A percentile compares a stretch with the other conserved stretches of the same genome.
Conservation (phyloP, 2,888 invertebrate species). For the Caprella mutica region DNA sequence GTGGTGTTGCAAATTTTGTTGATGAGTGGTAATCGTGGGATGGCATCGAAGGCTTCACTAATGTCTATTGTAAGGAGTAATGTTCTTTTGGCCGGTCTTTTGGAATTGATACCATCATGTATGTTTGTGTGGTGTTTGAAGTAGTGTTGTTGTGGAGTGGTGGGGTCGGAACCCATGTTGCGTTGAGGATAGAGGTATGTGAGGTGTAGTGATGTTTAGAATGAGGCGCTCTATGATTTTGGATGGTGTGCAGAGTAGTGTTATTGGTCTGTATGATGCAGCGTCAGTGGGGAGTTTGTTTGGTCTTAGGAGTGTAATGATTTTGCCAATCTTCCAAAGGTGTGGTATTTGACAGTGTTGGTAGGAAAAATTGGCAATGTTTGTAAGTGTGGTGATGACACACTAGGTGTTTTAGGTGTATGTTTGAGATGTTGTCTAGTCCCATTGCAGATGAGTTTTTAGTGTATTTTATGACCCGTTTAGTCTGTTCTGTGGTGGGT, state of each 20-base stretch:
- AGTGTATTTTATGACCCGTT: constrained; percentile 1
- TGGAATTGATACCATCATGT: constrained; percentile 35
- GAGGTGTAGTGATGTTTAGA: not conserved
- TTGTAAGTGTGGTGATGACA: not conserved
- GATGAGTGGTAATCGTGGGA: constrained; percentile 37
- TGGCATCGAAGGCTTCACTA: constrained; percentile 38
- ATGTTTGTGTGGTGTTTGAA: constrained; percentile 36
- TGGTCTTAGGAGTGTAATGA: constrained; percentile 35
- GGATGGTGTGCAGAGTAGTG: constrained; percentile 35
- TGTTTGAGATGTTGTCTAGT: constrained; percentile 10
- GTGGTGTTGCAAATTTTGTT: too few relatives aligned
- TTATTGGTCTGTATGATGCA: constrained; percentile 36
- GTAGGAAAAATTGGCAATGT: not conserved
- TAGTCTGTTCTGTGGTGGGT: constrained; percentile 4
- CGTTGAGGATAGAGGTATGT: constrained; percentile 24
- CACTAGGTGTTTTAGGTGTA: constrained; percentile 8
- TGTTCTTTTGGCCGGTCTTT: constrained; percentile 30
- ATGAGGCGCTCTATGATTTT: constrained; percentile 35
- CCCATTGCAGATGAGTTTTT: constrained; percentile 10
- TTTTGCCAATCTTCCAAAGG: constrained; percentile 35
- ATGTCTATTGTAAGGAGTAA: constrained; percentile 38
- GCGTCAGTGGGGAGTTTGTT: constrained; percentile 31
- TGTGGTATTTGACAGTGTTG: constrained; percentile 34
- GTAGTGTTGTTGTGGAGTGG: constrained; percentile 37
- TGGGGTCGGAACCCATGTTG: constrained; percentile 38